Base-by-base conservation (phyloP, 2,888 invertebrate species). In the Xylota segnis region DNA sequence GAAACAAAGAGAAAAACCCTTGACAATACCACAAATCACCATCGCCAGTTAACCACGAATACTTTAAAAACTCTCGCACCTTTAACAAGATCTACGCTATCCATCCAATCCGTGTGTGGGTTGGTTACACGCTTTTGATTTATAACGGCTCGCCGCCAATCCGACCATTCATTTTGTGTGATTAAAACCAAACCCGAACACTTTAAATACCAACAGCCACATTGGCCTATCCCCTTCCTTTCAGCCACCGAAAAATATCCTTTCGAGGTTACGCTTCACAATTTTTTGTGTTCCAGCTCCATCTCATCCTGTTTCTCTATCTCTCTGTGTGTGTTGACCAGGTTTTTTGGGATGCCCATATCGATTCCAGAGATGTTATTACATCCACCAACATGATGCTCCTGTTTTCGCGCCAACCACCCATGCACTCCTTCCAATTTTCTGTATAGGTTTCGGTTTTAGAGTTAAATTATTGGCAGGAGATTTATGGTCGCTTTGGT, bases 141-240 rank as follows among this genome's bases (percentile, higher is more conserved):
- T 88, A 89, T 88, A 88, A 87, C 77, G 88, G 88, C 88, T 88
- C 88, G 89, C 88, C 89, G 61, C 88, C 88, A 88, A 88, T 87
- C 83, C 88, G 54, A 88, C 89, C 88, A 88, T 89, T 88, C 88
- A 88, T 88, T 88, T 88, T 86, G 86, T 87, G 87, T 88, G 89
- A 88, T 88, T 88, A 88, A 88, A 88, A 88, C 83, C 84, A 83
- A 84, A 72, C 75, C 79, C 70, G 75, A 71, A 71, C 58, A 75
- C 81, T 87, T 87, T 58, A 81, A 87, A 83, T 68, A 43, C 45
- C 87, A 61, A 65, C 70, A 37, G 70, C 52, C 71, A 47, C 65
- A 45, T 12, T 40, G 54, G 71, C 29, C 14, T 32, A n/a, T n/a
- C 40, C 65, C 34, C 32, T 40, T 5, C 18, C 59, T 52, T 37